Evolutionary conservation across 2,113 vertebrate species (phyloP), one percentile per base, ranked within the genome.

Genomic region (Callaeas wilsoni): DNA sequence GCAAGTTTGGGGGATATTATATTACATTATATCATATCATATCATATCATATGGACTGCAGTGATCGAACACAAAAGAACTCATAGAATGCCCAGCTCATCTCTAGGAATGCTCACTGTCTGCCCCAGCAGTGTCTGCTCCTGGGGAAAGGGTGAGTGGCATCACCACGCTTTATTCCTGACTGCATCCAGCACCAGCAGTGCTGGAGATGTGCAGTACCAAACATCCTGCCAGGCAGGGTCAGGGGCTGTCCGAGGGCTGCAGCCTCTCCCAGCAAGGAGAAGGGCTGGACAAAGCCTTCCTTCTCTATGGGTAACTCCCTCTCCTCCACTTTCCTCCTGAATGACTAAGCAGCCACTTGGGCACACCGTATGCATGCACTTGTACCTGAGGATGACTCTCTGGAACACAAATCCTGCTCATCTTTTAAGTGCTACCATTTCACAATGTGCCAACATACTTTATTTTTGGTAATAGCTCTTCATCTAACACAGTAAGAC

Each of bases 391-490:
- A 57, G 33, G 62, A 37, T 76, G 57, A 20, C 62, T 68, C 56
- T 82, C 65, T 46, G 42, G 50, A 96, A 89, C 74, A 93, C 90
- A 90, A 95, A 69, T 53, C 32, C 49, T 85, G 65, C 70, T 94
- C 63, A 35, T 89, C 74, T 83, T 91, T 62, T 39, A 92, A 95
- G 82, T 62, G 49, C 33, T 69, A 49, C 62, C 59, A 63, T 87
- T 94, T 89, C 10, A 12, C 41, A 49, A 29, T 8, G 62, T 90
- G 84, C 84, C 93, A 92, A 50, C 18, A 27, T 18, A 50, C 62
- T 91, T 73, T 64, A 93, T 76, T 87, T 96, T 93, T 69, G 87
- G 89, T 91, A 93, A 85, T 39, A 94, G 82, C 59, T 84, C 81
- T 93, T 91, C 81, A 95, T 86, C 82, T 73, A 94, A 65, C 70